Conservation (phyloP, 2,888 invertebrate genomes). For the Branchinecta sandiegonensis region DNA sequence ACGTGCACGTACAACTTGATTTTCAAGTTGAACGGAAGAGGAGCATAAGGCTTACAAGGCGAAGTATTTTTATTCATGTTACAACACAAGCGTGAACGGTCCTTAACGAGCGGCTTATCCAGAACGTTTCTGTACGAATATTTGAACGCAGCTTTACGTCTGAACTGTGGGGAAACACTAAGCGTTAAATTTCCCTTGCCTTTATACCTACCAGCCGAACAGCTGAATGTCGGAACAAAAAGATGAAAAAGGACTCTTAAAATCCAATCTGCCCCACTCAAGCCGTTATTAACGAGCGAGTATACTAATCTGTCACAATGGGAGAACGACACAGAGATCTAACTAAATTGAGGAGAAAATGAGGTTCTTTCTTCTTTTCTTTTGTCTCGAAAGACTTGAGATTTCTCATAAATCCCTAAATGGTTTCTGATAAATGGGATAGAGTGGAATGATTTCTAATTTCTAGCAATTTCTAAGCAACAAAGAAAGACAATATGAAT, state of each 20-base stretch:
- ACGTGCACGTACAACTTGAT: no score
- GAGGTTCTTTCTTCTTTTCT: slow-evolving; percentile 1
- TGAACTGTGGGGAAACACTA: no score
- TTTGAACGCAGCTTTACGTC: no score
- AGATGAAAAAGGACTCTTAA: neutral
- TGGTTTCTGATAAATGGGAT: slow-evolving; percentile 1
- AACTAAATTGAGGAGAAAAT: slow-evolving; percentile 9
- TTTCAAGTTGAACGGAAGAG: no score
- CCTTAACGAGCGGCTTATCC: no score
- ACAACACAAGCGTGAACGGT: no score
- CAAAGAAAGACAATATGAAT: slow-evolving; percentile 2
- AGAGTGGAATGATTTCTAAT: slow-evolving; percentile 3
- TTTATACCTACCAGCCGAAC: no score
- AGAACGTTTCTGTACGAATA: no score
- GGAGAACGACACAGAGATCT: neutral
- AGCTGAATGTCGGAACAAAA: no score
- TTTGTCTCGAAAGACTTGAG: neutral
- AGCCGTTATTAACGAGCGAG: neutral
- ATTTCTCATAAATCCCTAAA: neutral
- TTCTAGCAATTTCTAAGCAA: neutral
- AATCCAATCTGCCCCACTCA: slow-evolving; percentile 5
- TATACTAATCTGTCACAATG: slow-evolving; percentile 10
- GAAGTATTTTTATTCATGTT: no score
- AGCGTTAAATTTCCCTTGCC: no score
- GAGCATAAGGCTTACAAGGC: no score